Evolutionary conservation across 1,140 invertebrate species (phyloP).

Genomic region (Drosophila aff.): DNA sequence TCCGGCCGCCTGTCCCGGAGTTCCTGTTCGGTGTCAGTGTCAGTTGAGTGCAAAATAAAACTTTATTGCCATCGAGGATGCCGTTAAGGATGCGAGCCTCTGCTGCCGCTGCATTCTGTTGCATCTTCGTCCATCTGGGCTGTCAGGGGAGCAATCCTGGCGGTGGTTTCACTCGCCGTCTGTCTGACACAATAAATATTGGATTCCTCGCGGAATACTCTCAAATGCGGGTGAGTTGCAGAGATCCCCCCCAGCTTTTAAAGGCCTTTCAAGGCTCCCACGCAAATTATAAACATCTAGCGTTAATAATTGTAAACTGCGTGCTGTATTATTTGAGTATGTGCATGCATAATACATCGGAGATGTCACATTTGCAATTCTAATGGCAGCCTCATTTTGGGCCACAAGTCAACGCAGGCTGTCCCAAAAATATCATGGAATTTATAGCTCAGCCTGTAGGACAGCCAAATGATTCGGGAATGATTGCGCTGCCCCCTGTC

Average conservation of each 20-base stretch:
- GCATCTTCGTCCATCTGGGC: slow-evolving; percentile 27
- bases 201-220: slow-evolving; percentile 80
- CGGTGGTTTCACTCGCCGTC: slow-evolving; percentile 17
- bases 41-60: slow-evolving; percentile 62
- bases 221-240: slow-evolving; percentile 71
- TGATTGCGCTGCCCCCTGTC: not conserved
- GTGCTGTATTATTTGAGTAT: slow-evolving; percentile 13
- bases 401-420: slow-evolving; percentile 28
- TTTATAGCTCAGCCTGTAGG: slow-evolving; percentile 16
- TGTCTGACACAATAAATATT: slow-evolving; percentile 78
- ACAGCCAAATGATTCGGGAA: slow-evolving; percentile 6
- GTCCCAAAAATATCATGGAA: slow-evolving; percentile 36
- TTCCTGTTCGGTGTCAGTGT: slow-evolving; percentile 25
- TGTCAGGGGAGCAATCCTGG: slow-evolving; percentile 23
- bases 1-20: slow-evolving; percentile 1
- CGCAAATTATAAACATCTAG: slow-evolving; percentile 3
- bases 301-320: slow-evolving; percentile 21
- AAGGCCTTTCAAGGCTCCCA: not conserved
- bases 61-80: slow-evolving; percentile 63
- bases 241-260: not conserved
- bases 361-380: slow-evolving; percentile 37
- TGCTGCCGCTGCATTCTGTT: slow-evolving; percentile 31
- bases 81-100: slow-evolving; percentile 25
- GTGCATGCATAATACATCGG: slow-evolving; percentile 42
- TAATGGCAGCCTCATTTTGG: slow-evolving; percentile 24